Evolutionary conservation across 2,797 vertebrate genomes (phyloP).

Genomic region (Enteromius mattozi): DNA sequence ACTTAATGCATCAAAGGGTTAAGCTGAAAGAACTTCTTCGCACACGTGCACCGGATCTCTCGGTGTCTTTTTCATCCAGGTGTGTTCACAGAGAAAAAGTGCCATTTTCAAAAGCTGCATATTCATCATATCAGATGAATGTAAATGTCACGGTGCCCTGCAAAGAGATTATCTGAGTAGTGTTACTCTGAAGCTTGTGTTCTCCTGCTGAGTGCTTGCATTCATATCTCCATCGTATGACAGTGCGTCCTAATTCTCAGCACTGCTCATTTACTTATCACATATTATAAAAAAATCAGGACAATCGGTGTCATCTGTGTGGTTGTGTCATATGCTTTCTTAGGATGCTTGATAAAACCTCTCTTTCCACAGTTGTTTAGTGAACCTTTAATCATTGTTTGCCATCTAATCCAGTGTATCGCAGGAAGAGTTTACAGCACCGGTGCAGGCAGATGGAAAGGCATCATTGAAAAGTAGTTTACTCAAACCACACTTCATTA

Average conservation of each 20-base stretch:
- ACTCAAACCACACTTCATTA: conserved; percentile 46
- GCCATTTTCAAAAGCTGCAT: conserved; percentile 58
- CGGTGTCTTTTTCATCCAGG: conserved; percentile 39
- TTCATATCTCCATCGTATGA: conserved; percentile 20
- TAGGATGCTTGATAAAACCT: conserved; percentile 23
- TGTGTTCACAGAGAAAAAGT: conserved; percentile 40
- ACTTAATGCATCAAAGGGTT: neutral
- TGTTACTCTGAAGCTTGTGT: conserved; percentile 15
- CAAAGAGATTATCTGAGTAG: conserved; percentile 43
- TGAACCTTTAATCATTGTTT: conserved; percentile 62
- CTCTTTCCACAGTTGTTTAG: conserved; percentile 29
- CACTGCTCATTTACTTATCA: conserved; percentile 10
- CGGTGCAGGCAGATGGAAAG: conserved; percentile 63
- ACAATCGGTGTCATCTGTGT: neutral
- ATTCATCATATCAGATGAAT: conserved; percentile 53
- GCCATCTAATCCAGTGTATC: conserved; percentile 69
- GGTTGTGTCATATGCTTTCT: conserved; percentile 28
- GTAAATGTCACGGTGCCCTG: conserved; percentile 54
- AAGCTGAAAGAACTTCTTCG: neutral
- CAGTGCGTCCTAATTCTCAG: conserved; percentile 17
- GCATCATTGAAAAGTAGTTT: conserved; percentile 53
- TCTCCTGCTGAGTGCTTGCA: conserved; percentile 35
- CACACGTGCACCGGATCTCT: conserved; percentile 8
- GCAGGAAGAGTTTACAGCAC: conserved; percentile 48
- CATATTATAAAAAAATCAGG: conserved; percentile 4